Evolutionary conservation across 1,140 invertebrate species (phyloP), one percentile per base, ranked within the genome.

Genomic region (Lepidurus packardi): DNA sequence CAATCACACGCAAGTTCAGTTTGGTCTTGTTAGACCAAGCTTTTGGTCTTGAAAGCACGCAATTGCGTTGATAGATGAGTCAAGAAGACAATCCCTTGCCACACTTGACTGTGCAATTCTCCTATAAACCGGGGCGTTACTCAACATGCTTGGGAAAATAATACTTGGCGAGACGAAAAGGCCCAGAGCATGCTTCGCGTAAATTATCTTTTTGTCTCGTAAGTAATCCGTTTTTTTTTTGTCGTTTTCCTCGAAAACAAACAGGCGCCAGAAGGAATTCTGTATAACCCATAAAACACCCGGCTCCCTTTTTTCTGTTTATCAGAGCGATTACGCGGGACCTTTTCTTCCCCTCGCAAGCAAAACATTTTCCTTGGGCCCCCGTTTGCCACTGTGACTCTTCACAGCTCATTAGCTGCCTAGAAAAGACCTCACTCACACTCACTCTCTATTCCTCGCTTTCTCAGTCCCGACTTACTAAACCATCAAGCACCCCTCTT

Each of bases 371-470:
- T 65, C 53, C 53, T 16, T 16, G 9, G 53, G 53, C 53, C 53
- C 53, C 53, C 21, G 53, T 65, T 65, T 65, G 53, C 53, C 53
- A 65, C 53, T 65, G 53, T 65, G 53, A 65, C 53, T 65, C 53
- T 65, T 65, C 53, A 65, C 53, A 65, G 53, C 13, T 65, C 53
- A 65, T 65, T 65, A 65, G 53, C n/a, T 65, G 21, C 53, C 53
- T 65, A 65, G 21, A 65, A 65, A 65, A 65, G 53, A 11, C 53
- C 53, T 21, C 53, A 65, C 53, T 65, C 53, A n/a, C 16, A 65
- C 53, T 65, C 16, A 21, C 21, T 65, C 53, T 1, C 53, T 65
- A 65, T n/a, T n/a, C 16, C 53, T 21, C 53, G 6, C 53, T 65
- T 34, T 34, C 53, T 21, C 21, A 13, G 7, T 65, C 13, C 53